Conservation (phyloP, 2,888 invertebrate genomes). For the Allolobophora icterica region DNA sequence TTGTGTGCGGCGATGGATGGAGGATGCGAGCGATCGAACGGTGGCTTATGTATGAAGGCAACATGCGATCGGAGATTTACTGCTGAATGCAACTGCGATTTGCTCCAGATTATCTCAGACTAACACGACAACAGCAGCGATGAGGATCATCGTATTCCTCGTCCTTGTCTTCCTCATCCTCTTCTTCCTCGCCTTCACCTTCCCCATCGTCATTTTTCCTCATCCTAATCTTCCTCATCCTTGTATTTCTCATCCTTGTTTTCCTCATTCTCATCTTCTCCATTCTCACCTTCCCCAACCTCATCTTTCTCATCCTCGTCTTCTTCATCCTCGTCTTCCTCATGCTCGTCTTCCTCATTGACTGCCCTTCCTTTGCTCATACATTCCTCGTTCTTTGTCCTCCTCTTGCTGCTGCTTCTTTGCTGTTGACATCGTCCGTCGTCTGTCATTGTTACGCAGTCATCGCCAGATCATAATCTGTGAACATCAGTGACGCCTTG, state of each 20-base stretch:
- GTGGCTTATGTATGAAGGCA: neutral
- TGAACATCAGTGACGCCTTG: neutral
- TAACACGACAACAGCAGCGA: neutral
- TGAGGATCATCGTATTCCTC: neutral
- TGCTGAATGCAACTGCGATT: neutral
- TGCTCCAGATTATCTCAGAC: neutral
- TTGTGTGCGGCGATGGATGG: neutral
- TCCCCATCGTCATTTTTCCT: neutral
- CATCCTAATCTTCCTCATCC: too few relatives aligned
- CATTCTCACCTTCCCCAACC: neutral
- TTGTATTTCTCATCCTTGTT: too few relatives aligned
- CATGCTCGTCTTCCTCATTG: too few relatives aligned
- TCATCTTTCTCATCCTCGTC: neutral
- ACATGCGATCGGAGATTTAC: neutral
- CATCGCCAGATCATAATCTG: neutral
- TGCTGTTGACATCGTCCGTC: neutral
- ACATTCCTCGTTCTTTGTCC: neutral
- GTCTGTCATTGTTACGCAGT: neutral
- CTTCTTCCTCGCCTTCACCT: neutral
- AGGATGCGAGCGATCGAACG: neutral
- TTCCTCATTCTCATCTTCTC: neutral
- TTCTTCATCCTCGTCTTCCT: too few relatives aligned
- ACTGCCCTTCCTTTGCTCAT: neutral
- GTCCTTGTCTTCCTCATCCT: neutral
- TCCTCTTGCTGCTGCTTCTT: neutral